Percentiles rank a stretch among this genome's conserved stretches.
Evolutionary conservation across 1,140 invertebrate genomes (phyloP).

Genomic region (Capitella teleta): DNA sequence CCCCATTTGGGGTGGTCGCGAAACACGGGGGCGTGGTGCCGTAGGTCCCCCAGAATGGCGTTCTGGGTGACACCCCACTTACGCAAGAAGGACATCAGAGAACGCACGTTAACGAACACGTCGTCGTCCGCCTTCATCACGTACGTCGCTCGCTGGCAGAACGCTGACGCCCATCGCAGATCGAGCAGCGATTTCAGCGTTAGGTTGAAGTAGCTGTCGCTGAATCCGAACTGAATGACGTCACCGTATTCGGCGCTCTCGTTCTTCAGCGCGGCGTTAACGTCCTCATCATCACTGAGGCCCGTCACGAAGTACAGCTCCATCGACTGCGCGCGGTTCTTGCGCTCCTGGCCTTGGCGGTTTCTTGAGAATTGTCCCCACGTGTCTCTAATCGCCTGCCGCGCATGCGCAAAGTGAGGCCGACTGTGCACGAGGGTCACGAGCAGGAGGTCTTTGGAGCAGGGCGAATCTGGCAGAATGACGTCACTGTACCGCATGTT

Average conservation of each 20-base stretch:
- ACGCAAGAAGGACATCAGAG: not conserved
- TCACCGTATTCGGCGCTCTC: conserved; percentile 56
- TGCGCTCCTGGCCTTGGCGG: no score
- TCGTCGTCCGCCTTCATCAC: conserved; percentile 49
- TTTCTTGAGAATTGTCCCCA: no score
- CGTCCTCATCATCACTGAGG: no score
- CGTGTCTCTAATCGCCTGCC: no score
- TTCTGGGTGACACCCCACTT: conserved; percentile 42
- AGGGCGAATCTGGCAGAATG: no score
- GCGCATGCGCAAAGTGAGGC: no score
- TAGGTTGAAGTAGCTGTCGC: conserved; percentile 69
- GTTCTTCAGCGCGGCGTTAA: no score
- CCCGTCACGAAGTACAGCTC: no score
- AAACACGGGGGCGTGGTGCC: conserved; percentile 38
- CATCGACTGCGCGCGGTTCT: no score
- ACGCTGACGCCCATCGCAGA: conserved; percentile 65
- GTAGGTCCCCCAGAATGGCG: conserved; percentile 33
- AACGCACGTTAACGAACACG: conserved; percentile 43
- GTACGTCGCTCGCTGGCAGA: conserved; percentile 48
- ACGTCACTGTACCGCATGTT: no score
- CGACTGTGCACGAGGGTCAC: no score
- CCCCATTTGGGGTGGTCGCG: conserved; percentile 43
- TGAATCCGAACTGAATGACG: conserved; percentile 66
- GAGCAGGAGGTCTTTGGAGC: no score
- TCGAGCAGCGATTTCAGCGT: conserved; percentile 77